phyloP scores from a whole-genome alignment of 2,797 vertebrate genomes.

The Buphagus erythrorhynchus region DNA sequence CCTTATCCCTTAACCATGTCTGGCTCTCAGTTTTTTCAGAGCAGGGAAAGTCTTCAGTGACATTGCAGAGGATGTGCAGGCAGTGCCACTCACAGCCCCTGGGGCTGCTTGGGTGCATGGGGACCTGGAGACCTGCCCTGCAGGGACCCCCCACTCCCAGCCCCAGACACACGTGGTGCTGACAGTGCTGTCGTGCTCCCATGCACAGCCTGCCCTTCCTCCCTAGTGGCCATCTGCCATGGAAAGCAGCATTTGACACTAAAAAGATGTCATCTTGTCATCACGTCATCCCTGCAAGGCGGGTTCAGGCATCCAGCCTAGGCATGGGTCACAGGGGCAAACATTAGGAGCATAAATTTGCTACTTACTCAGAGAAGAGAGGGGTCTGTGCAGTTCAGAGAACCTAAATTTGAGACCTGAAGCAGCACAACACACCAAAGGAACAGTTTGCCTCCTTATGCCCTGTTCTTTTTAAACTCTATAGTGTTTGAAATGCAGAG shows the following conservation, averaged over 20 bases:
- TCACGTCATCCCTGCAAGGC: background rate
- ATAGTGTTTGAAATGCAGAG: background rate
- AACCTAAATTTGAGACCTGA: background rate
- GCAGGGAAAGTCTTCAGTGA: background rate
- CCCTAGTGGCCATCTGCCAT: background rate
- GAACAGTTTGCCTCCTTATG: background rate
- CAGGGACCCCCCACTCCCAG: rapidly evolving
- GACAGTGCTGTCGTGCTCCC: background rate
- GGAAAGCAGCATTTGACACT: background rate
- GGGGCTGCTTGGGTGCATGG: rapidly evolving
- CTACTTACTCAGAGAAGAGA: background rate
- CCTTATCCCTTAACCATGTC: background rate
- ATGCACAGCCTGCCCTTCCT: background rate
- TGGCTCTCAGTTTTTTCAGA: background rate
- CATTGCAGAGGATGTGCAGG: background rate
- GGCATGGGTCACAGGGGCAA: background rate
- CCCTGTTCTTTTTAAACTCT: background rate
- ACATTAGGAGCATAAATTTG: background rate
- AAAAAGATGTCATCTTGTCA: background rate
- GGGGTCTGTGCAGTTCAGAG: background rate
- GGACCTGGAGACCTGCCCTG: background rate
- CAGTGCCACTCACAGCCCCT: rapidly evolving
- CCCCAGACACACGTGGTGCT: rapidly evolving
- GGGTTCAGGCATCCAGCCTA: background rate
- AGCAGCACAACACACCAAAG: background rate